These are phyloP conservation scores for Drosophila rellima DNA, from an alignment of 2,888 invertebrate species.

Conservation along the genomic window DNA sequence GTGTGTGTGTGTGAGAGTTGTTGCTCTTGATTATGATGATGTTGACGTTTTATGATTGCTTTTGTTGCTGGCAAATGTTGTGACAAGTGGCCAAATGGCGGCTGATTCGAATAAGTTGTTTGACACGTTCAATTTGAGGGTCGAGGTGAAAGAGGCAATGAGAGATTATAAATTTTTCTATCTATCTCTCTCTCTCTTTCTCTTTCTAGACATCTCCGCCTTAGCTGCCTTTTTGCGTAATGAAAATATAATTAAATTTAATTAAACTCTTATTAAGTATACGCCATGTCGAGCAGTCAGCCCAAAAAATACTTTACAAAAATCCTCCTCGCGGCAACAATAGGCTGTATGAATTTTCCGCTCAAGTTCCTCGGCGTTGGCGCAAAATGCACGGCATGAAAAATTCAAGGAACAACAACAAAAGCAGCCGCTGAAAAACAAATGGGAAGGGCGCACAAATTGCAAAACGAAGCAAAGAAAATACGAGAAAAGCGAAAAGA, in stretches of 20 bases:
- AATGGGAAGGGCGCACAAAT: constrained; percentile 46
- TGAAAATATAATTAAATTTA: constrained; percentile 73
- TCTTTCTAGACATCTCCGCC: not conserved
- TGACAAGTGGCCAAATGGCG: constrained; percentile 54
- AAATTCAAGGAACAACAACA: constrained; percentile 47
- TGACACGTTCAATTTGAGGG: constrained; percentile 31
- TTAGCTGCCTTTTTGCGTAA: constrained; percentile 33
- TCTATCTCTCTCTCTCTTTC: not conserved
- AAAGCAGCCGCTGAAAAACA: constrained; percentile 34
- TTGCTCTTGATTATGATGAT: constrained; percentile 45
- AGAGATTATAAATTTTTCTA: not conserved
- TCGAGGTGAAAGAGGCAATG: not conserved
- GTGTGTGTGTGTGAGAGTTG: constrained; percentile 3
- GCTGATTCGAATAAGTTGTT: constrained; percentile 35
- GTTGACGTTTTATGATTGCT: constrained; percentile 49
- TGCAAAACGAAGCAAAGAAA: constrained; percentile 17
- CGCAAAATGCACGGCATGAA: constrained; percentile 50
- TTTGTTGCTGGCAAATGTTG: constrained; percentile 50
- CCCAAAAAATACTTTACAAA: constrained; percentile 20
- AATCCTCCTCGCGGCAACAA: constrained; percentile 31
- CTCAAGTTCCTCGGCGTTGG: constrained; percentile 44
- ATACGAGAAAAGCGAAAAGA: constrained; percentile 17
- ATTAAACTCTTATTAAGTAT: constrained; percentile 68
- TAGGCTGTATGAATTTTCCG: constrained; percentile 55
- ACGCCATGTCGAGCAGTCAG: constrained; percentile 43